A percentile compares a stretch with the other conserved stretches of the same genome.
Evolutionary conservation across 1,140 invertebrate species (phyloP).

Genomic region (Platorchestia sp.): DNA sequence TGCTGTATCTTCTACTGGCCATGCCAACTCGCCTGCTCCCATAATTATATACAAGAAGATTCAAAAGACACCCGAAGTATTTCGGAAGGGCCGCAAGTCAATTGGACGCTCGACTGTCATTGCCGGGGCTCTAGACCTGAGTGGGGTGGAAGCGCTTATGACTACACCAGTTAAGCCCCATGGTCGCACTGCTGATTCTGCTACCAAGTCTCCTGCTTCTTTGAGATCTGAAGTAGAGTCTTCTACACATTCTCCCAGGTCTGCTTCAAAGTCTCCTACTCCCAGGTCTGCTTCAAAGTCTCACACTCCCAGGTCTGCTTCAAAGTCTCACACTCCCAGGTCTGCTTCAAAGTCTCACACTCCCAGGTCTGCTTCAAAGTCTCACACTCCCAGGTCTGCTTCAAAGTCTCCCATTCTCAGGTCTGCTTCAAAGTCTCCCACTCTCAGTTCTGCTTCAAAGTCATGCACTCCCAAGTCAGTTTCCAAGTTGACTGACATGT

Average conservation of each 20-base stretch:
- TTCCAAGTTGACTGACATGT: background rate
- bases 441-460: background rate
- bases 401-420: background rate
- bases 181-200: background rate
- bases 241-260: background rate
- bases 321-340: background rate
- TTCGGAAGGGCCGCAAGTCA: constrained; percentile 69
- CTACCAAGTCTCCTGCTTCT: background rate
- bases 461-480: background rate
- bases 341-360: background rate
- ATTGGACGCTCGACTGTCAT: background rate
- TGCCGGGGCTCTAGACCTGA: constrained; percentile 45
- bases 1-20: constrained; percentile 69
- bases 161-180: constrained; percentile 38
- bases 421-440: background rate
- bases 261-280: background rate
- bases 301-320: background rate
- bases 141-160: constrained; percentile 59
- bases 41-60: constrained; percentile 70
- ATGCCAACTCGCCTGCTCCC: constrained; percentile 71
- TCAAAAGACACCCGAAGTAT: constrained; percentile 68
- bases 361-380: background rate
- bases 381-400: background rate
- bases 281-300: background rate
- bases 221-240: no score